phyloP scores from a whole-genome alignment of 2,888 invertebrate species.

The Caenorhabditis afra region DNA sequence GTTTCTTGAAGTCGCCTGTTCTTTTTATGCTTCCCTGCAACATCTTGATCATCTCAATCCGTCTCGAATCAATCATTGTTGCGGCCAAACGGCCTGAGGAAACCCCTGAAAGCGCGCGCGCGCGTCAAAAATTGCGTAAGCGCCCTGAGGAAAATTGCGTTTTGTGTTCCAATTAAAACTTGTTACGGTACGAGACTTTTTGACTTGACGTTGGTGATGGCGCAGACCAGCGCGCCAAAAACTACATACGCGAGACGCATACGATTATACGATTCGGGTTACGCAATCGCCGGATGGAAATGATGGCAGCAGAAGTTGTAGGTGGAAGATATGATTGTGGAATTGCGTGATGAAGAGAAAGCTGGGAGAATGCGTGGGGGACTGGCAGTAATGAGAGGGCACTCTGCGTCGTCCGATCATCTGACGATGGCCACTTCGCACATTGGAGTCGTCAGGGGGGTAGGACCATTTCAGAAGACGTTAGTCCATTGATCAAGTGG shows the following conservation, averaged over 20 bases:
- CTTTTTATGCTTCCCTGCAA: conserved; percentile 20
- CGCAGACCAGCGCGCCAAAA: conserved; percentile 21
- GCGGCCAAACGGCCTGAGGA: conserved; percentile 9
- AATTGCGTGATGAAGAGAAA: conserved; percentile 37
- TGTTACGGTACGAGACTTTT: conserved; percentile 58
- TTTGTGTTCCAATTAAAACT: conserved; percentile 55
- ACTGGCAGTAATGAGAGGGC: conserved; percentile 8
- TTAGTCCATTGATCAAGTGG: no score
- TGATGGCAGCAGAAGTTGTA: conserved; percentile 21
- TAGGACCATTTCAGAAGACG: no score
- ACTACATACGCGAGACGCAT: conserved; percentile 50
- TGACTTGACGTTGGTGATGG: conserved; percentile 33
- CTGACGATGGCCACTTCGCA: no score
- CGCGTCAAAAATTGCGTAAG: conserved; percentile 56
- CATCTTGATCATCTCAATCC: conserved; percentile 34
- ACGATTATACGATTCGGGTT: conserved; percentile 56
- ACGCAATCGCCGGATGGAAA: conserved; percentile 48
- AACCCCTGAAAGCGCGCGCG: conserved; percentile 1
- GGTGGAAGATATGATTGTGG: conserved; percentile 38
- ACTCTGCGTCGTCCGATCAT: no score
- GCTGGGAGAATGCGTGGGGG: conserved; percentile 37
- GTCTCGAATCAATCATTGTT: conserved; percentile 47
- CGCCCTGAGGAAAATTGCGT: conserved; percentile 26
- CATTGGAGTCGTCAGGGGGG: no score
- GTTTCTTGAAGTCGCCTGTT: conserved; percentile 18